Evolutionary conservation across 2,888 invertebrate genomes (phyloP), one percentile per base, ranked within the genome.

Genomic region (Macrosoma leucophasiata): DNA sequence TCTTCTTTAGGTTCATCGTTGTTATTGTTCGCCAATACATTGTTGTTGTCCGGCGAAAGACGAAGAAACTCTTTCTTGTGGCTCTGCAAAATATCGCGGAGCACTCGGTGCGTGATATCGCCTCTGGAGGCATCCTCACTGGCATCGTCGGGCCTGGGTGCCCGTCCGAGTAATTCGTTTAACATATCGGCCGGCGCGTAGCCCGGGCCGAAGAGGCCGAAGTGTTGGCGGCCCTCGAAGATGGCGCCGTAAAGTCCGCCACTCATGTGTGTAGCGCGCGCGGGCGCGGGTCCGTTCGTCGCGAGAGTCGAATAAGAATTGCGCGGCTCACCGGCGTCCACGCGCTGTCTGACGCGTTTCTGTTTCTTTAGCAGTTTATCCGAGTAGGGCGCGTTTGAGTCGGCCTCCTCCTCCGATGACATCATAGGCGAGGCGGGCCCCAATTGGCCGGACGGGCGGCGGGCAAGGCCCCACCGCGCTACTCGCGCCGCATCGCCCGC

Each of bases 401-500:
- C 93, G 89, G 92, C 92, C 91, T 94, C 94, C 93, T 94, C 94
- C 91, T 94, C 94, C 91, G 94, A 94, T 94, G 94, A 94, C 94
- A 94, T 94, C 93, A 94, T 93, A 90, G 88, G 93, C 91, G 88
- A 89, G 88, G 85, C 87, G 88, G 84, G 88, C 90, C 90, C 88
- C 87, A 88, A 89, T 92, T 92, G 92, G 92, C 90, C 89, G 87
- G 81, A 86, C 88, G 81, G 85, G 89, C 88, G 87, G 86, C 82
- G 82, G 84, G 85, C 74, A 60, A 62, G 66, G 71, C 84, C 84
- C 81, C 74, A 71, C 77, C 81, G 79, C 81, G 70, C 81, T 76
- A 75, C 68, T 66, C 60, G 73, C 63, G 72, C 64, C 75, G 77
- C 82, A 78, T 77, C 76, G 79, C 78, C 79, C 81, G 81, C 53